phyloP scores from a whole-genome alignment of 2,888 invertebrate genomes.

The Dendrolimus pini region DNA sequence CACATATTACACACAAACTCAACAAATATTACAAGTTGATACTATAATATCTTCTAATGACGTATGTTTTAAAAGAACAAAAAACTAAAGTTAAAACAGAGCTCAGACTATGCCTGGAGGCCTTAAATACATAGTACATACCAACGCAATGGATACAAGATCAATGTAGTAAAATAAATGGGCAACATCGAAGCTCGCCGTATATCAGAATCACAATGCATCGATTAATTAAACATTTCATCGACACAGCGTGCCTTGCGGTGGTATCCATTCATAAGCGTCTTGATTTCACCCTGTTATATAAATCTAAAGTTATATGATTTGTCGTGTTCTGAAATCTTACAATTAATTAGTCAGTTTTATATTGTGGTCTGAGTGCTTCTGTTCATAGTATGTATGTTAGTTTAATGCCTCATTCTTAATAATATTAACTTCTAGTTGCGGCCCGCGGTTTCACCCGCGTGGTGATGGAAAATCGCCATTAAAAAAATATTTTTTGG shows the following conservation, averaged over 20 bases:
- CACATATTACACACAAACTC: too few species aligned
- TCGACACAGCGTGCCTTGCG: slow-evolving; percentile 9
- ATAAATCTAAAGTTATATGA: neutral
- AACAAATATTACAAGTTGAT: too few species aligned
- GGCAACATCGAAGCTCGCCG: neutral
- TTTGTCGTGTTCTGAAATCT: neutral
- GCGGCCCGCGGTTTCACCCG: too few species aligned
- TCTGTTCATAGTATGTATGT: too few species aligned
- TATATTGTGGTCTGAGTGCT: too few species aligned
- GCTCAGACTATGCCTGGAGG: neutral
- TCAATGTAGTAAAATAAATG: slow-evolving; percentile 10
- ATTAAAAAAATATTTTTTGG: too few species aligned
- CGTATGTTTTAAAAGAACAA: too few species aligned
- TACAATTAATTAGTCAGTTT: neutral
- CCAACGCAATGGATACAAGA: neutral
- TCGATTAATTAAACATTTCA: slow-evolving; percentile 14
- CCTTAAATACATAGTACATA: neutral
- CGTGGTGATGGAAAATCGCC: too few species aligned
- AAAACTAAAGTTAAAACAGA: neutral
- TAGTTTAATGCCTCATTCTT: too few species aligned
- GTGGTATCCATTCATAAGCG: slow-evolving; percentile 13
- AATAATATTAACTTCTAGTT: too few species aligned
- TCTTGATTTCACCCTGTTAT: neutral
- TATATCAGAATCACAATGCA: slow-evolving; percentile 8
- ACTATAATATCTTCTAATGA: too few species aligned